Percentiles rank a stretch among this genome's conserved stretches.
Evolutionary conservation across 2,113 vertebrate species (phyloP).

Genomic region (Hyperoodon ampullatus): DNA sequence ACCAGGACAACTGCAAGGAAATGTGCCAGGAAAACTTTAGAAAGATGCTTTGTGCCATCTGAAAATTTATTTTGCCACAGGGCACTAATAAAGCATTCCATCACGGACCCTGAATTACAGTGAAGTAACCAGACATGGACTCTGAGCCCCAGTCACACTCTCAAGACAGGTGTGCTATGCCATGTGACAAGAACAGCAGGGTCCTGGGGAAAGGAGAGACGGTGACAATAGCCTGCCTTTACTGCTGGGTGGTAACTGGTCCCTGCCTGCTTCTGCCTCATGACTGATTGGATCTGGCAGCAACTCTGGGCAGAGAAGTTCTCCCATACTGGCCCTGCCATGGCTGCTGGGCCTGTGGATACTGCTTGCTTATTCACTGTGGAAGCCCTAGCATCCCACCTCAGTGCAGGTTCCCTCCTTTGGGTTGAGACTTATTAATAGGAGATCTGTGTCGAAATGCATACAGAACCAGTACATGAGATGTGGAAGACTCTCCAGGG

Average conservation of each 20-base stretch:
- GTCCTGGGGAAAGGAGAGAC: not conserved
- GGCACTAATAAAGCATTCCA: not conserved
- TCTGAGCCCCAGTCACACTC: not conserved
- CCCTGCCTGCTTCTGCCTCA: not conserved
- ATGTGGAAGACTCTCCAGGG: not conserved
- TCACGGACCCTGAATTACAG: not conserved
- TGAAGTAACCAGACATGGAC: not conserved
- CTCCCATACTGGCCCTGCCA: not conserved
- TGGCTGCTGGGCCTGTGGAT: not conserved
- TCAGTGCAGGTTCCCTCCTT: not conserved
- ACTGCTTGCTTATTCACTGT: not conserved
- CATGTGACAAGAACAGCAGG: not conserved
- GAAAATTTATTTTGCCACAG: not conserved
- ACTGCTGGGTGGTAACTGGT: not conserved
- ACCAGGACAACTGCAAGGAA: conserved; percentile 16
- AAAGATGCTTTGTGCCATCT: not conserved
- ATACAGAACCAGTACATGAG: not conserved
- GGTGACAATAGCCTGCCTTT: not conserved
- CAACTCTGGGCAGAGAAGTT: not conserved
- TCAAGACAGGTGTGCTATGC: not conserved
- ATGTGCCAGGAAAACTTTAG: not conserved
- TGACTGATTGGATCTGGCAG: not conserved
- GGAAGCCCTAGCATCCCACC: not conserved
- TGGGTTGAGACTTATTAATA: not conserved
- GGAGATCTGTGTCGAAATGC: not conserved